Evolutionary conservation across 2,113 vertebrate species (phyloP), one percentile per base, ranked within the genome.

Genomic region (Otocyon megalotis): DNA sequence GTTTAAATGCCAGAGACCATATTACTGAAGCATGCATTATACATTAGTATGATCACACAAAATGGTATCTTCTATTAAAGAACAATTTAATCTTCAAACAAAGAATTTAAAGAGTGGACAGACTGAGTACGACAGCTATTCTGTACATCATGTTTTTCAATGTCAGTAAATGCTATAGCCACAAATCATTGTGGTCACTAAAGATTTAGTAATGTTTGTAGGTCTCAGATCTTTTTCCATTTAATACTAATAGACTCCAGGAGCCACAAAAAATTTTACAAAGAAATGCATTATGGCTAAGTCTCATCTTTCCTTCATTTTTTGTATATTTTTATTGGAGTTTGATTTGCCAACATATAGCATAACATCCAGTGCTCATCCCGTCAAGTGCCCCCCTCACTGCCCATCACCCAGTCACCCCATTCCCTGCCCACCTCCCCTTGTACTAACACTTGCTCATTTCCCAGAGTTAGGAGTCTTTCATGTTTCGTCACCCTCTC

Each of bases 1-100:
- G 91, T 98, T 96, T 98, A 98, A 88, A 58, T 98, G 95, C 90
- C 0, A 72, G 92, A 88, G 84, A 96, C 96, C 88, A 72, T 94
- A 96, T 97, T 96, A 97, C 84, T 98, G 94, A 98, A 98, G 82
- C 72, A 67, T 94, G 28, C 96, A 80, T 97, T 85, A 32, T 97
- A 95, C 81, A 84, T 97, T 97, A 92, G 93, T 77, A 96, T 94
- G 77, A 97, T 97, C 98, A 93, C 96, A 97, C 32, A 4, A 97
- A 98, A 98, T 97, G 98, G 95, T 97, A 96, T 96, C 80, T 60
- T 92, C 67, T 37, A 87, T 98, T 98, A 97, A 93, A 92, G 58
- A 98, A 93, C 63, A 97, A 95, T 96, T 97, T 97, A 97, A 71
- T 76, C 95, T 96, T 97, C 0, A 0, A 96, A 97, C 90, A 96